Conservation (phyloP, 2,888 invertebrate species). For the Ormyrus rosae region DNA sequence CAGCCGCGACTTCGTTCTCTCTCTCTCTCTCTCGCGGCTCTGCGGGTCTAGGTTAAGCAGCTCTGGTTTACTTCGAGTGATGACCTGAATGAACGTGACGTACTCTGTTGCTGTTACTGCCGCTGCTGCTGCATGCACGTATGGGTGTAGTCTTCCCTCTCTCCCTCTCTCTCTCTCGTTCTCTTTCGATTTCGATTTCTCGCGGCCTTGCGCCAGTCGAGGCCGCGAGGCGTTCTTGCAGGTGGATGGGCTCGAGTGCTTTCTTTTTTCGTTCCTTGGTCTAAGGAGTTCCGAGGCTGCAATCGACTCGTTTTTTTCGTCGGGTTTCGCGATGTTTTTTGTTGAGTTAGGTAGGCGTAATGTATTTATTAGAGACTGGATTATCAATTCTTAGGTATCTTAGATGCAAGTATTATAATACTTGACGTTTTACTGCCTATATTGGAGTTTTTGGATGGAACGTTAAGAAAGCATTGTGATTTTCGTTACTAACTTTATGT, state of each 20-base stretch:
- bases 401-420: too few species aligned
- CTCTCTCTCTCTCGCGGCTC: conserved; percentile 4
- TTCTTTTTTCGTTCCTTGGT: conserved; percentile 3
- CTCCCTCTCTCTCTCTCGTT: neutral
- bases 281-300: neutral
- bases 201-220: conserved; percentile 45
- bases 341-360: too few species aligned
- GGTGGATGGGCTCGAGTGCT: neutral
- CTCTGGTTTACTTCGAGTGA: conserved; percentile 53
- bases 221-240: conserved; percentile 15
- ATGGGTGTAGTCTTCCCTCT: neutral
- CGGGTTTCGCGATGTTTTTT: too few species aligned
- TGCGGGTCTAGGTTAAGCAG: conserved; percentile 57
- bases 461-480: too few species aligned
- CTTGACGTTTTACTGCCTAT: too few species aligned
- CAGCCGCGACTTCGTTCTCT: conserved; percentile 15
- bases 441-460: too few species aligned
- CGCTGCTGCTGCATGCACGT: too few species aligned
- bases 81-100: conserved; percentile 57
- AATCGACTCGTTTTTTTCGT: too few species aligned
- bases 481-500: too few species aligned
- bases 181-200: conserved; percentile 48
- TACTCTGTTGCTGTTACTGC: neutral
- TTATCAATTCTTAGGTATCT: too few species aligned
- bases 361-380: too few species aligned